Percentiles rank a stretch among this genome's conserved stretches.
Evolutionary conservation across 2,113 vertebrate species (phyloP).

Genomic region (Pelodiscus sinensis): DNA sequence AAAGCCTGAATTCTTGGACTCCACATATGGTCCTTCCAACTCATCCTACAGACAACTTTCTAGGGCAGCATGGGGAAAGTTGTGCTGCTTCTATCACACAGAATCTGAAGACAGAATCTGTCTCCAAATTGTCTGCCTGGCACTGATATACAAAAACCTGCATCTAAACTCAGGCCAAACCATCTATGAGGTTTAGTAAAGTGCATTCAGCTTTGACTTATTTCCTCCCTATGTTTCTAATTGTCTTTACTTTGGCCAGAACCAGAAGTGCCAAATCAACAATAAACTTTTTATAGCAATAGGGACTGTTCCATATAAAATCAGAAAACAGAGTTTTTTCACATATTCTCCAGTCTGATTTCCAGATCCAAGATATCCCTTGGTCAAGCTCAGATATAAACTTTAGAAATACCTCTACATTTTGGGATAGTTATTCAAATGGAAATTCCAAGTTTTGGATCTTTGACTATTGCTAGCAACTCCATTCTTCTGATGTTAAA

Average conservation of each 20-base stretch:
- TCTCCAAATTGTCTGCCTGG: not conserved
- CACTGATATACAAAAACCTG: not conserved
- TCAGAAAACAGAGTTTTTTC: not conserved
- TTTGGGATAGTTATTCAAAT: not conserved
- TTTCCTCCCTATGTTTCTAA: not conserved
- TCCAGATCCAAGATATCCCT: not conserved
- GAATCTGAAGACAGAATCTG: not conserved
- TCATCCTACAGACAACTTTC: not conserved
- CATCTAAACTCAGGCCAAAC: not conserved
- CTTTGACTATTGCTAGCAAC: not conserved
- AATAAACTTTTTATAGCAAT: not conserved
- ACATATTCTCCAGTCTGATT: not conserved
- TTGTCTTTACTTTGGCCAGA: accelerated
- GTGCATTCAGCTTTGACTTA: not conserved
- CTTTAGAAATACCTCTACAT: not conserved
- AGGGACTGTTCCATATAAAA: accelerated
- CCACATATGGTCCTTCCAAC: not conserved
- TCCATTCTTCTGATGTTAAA: accelerated
- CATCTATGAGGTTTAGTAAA: not conserved
- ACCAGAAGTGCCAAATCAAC: not conserved
- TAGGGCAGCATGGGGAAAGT: not conserved
- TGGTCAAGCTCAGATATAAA: not conserved
- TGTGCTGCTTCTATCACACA: not conserved
- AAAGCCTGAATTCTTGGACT: not conserved
- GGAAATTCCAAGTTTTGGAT: not conserved